Percentiles rank a stretch among this genome's conserved stretches.
Evolutionary conservation across 2,113 vertebrate genomes (phyloP).

Genomic region (Dipodomys merriami): DNA sequence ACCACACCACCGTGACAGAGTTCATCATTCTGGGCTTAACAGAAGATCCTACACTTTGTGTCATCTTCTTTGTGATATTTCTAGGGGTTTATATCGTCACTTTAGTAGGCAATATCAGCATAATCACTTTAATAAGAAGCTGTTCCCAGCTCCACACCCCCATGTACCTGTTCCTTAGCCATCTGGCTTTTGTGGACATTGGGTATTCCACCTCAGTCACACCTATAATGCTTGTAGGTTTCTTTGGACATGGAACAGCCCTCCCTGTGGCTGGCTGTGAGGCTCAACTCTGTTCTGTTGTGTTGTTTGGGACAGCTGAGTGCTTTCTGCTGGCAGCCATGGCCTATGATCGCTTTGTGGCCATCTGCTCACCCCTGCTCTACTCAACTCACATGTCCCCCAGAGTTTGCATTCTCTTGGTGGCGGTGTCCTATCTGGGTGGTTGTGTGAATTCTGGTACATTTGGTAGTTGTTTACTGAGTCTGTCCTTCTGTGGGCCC

Average conservation of each 20-base stretch:
- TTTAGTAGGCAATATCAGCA: conserved; percentile 64
- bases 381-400: conserved; percentile 60
- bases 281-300: conserved; percentile 44
- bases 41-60: neutral
- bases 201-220: conserved; percentile 58
- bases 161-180: conserved; percentile 71
- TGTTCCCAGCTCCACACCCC: conserved; percentile 64
- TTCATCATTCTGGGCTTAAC: conserved; percentile 77
- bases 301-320: conserved; percentile 60
- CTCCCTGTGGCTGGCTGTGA: conserved; percentile 55
- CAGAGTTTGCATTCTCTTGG: neutral
- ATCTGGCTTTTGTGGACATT: conserved; percentile 70
- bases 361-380: conserved; percentile 75
- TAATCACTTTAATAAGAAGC: conserved; percentile 56
- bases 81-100: conserved; percentile 72
- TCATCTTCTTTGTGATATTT: conserved; percentile 69
- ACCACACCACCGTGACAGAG: neutral
- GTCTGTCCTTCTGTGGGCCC: conserved; percentile 66
- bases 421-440: conserved; percentile 41
- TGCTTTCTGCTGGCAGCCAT: conserved; percentile 75
- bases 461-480: conserved; percentile 61
- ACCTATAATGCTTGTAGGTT: conserved; percentile 57
- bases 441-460: conserved; percentile 65
- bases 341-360: conserved; percentile 74
- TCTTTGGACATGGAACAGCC: neutral